phyloP scores from a whole-genome alignment of 2,888 invertebrate species.

The Latheticus oryzae region DNA sequence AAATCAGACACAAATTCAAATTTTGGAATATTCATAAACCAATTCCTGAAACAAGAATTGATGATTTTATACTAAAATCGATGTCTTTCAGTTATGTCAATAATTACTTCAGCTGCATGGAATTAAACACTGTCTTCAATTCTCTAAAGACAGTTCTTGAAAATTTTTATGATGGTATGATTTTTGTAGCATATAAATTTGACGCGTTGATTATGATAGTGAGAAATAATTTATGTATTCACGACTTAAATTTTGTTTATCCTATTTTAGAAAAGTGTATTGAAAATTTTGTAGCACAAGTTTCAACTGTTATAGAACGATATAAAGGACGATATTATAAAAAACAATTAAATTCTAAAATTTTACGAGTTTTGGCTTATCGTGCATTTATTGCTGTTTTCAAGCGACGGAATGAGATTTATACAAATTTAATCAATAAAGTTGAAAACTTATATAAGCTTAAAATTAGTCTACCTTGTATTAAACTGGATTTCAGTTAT shows the following conservation, averaged over 20 bases:
- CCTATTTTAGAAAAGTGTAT: constrained; percentile 29
- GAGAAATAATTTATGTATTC: constrained; percentile 18
- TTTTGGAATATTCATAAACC: constrained; percentile 45
- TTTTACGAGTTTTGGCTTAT: constrained; percentile 40
- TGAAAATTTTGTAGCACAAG: constrained; percentile 33
- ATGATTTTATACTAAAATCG: constrained; percentile 24
- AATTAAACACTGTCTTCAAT: constrained; percentile 47
- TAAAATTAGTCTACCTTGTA: not conserved
- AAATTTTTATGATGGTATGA: constrained; percentile 49
- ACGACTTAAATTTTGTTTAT: constrained; percentile 14
- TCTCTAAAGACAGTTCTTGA: constrained; percentile 42
- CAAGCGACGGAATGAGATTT: constrained; percentile 40
- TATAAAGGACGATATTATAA: constrained; percentile 34
- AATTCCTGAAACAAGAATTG: constrained; percentile 13
- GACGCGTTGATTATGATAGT: constrained; percentile 44
- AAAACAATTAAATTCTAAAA: constrained; percentile 35
- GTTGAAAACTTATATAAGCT: constrained; percentile 3
- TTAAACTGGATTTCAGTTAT: not conserved
- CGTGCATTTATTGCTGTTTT: constrained; percentile 48
- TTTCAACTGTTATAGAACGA: constrained; percentile 33
- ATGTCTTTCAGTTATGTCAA: constrained; percentile 43
- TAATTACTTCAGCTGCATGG: constrained; percentile 46
- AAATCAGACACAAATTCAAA: constrained; percentile 47
- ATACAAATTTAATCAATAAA: constrained; percentile 27
- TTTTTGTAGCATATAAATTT: constrained; percentile 48